These are phyloP conservation scores for Trachelus stipa DNA, from an alignment of 2,888 invertebrate genomes.

Conservation along the genomic window DNA sequence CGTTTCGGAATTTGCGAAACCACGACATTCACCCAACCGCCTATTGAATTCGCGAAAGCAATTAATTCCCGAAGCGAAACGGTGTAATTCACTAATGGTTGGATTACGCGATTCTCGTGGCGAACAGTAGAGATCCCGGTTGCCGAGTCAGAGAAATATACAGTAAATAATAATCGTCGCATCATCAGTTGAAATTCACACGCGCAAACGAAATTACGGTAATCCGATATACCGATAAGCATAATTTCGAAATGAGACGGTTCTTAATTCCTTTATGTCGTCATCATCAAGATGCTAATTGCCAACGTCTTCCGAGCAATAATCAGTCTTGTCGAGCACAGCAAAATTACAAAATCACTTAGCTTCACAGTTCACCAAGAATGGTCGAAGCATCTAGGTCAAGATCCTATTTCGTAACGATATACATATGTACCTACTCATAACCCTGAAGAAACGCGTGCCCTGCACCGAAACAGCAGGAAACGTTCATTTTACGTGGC, in stretches of 20 bases:
- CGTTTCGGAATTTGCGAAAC: background rate
- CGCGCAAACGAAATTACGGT: background rate
- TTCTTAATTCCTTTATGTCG: background rate
- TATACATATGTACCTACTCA: background rate
- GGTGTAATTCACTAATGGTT: background rate
- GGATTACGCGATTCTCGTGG: background rate
- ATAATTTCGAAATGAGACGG: background rate
- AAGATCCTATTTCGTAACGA: slow-evolving; percentile 28
- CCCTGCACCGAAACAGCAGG: background rate
- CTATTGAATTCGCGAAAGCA: background rate
- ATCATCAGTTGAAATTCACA: background rate
- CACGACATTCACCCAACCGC: background rate
- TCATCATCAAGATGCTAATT: background rate
- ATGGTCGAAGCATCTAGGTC: slow-evolving; percentile 23
- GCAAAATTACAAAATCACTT: slow-evolving; percentile 15
- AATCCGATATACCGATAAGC: background rate
- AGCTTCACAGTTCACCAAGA: slow-evolving; percentile 9
- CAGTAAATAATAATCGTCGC: background rate
- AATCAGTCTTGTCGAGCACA: background rate
- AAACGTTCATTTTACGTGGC: background rate
- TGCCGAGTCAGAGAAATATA: background rate
- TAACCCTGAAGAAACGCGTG: background rate
- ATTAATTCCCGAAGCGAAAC: background rate
- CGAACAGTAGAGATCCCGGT: background rate
- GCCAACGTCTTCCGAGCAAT: background rate